Evolutionary conservation across 2,113 vertebrate species (phyloP).

Genomic region (Coryphaenoides rupestris): DNA sequence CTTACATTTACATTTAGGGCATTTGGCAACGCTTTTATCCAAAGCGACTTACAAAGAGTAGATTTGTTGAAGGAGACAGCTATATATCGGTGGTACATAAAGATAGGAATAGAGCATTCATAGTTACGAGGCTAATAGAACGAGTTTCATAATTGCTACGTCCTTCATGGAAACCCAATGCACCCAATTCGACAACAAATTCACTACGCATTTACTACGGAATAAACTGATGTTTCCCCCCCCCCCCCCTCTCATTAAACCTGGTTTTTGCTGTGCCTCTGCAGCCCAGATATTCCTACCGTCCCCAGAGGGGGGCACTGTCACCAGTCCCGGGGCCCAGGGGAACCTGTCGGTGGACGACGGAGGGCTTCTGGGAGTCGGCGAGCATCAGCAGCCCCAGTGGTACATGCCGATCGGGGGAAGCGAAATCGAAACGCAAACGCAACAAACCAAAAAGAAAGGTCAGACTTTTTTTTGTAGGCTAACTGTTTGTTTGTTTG

Average conservation of each 20-base stretch:
- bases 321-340: conserved; percentile 81
- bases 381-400: conserved; percentile 79
- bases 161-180: too few species aligned
- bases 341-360: conserved; percentile 84
- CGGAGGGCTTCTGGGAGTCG: conserved; percentile 81
- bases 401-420: conserved; percentile 62
- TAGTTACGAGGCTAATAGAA: too few species aligned
- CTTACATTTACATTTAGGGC: too few species aligned
- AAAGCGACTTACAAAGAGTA: too few species aligned
- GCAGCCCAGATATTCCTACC: conserved; percentile 73
- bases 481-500: neutral
- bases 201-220: too few species aligned
- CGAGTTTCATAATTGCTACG: too few species aligned
- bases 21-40: too few species aligned
- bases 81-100: too few species aligned
- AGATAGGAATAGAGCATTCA: too few species aligned
- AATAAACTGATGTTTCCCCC: too few species aligned
- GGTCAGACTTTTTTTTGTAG: conserved; percentile 61
- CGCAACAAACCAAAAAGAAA: conserved; percentile 85
- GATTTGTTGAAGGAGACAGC: too few species aligned
- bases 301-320: conserved; percentile 79
- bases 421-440: conserved; percentile 70
- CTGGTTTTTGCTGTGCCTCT: conserved; percentile 42
- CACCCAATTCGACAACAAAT: too few species aligned
- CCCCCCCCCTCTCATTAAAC: conserved; percentile 34